A percentile compares a stretch with the other conserved stretches of the same genome.
Evolutionary conservation across 1,140 invertebrate species (phyloP).

Genomic region (Aphaenogaster ashmeadi): DNA sequence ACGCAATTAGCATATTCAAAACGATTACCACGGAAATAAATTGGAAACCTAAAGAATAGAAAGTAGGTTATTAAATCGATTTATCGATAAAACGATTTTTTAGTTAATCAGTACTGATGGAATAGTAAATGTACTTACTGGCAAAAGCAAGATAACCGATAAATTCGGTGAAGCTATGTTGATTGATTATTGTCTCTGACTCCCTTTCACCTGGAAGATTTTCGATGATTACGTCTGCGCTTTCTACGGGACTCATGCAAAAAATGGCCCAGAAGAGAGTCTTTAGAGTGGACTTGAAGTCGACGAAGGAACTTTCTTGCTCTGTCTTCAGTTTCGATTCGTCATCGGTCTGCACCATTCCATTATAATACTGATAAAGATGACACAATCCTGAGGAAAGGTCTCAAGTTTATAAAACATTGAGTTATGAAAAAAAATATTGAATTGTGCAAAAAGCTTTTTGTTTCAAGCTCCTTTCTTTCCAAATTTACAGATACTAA

Average conservation of each 20-base stretch:
- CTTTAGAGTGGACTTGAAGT: conserved; percentile 89
- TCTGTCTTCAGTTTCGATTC: conserved; percentile 82
- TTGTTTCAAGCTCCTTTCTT: background rate
- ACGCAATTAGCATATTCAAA: conserved; percentile 93
- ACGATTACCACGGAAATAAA: conserved; percentile 91
- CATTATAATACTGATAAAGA: conserved; percentile 89
- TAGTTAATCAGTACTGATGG: background rate
- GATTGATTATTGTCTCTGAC: conserved; percentile 86
- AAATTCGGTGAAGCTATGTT: conserved; percentile 89
- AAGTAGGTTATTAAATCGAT: background rate
- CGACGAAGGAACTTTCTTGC: conserved; percentile 88
- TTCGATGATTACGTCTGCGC: conserved; percentile 89
- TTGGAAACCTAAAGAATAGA: conserved; percentile 87
- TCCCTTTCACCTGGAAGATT: conserved; percentile 87
- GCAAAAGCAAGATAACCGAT: conserved; percentile 90
- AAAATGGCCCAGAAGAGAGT: conserved; percentile 93
- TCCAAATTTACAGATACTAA: background rate
- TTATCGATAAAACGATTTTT: background rate
- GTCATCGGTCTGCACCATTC: conserved; percentile 88
- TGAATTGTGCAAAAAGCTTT: background rate
- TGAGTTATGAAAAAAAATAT: background rate
- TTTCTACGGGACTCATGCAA: conserved; percentile 90
- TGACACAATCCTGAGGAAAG: conserved; percentile 77
- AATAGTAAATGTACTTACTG: conserved; percentile 62
- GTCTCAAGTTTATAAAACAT: background rate